A percentile compares a stretch with the other conserved stretches of the same genome.
phyloP scores from a whole-genome alignment of 2,797 vertebrate species.

The Tachyglossus aculeatus region DNA sequence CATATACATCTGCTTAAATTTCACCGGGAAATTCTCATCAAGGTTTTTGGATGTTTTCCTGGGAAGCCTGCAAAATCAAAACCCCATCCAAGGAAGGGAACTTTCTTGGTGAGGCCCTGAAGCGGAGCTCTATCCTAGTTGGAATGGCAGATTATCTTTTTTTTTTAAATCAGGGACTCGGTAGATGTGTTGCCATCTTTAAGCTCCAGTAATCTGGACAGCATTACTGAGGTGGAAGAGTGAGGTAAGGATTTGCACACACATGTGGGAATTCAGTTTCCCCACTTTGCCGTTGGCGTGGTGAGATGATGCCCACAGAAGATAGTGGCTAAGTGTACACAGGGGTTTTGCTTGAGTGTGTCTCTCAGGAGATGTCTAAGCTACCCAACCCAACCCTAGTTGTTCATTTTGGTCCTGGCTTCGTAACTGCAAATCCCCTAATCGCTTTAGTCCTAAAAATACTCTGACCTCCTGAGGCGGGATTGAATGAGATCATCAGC shows the following conservation, averaged over 20 bases:
- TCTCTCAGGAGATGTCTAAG: background rate
- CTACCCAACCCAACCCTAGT: background rate
- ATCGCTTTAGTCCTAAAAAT: constrained; percentile 82
- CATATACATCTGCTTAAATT: background rate
- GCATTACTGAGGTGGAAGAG: background rate
- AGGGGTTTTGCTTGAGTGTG: background rate
- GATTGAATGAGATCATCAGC: constrained; percentile 41
- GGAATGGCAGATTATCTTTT: constrained; percentile 6
- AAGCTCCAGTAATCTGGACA: constrained; percentile 19
- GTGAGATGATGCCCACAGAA: background rate
- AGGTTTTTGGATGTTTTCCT: constrained; percentile 6
- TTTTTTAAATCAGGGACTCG: background rate
- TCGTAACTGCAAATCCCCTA: constrained; percentile 81
- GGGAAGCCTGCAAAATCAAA: background rate
- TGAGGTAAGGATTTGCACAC: background rate
- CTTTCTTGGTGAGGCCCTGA: background rate
- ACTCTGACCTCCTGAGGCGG: constrained; percentile 56
- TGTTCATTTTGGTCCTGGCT: constrained; percentile 56
- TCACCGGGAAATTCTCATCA: background rate
- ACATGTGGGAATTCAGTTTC: background rate
- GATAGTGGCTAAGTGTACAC: background rate
- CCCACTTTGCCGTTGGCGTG: background rate
- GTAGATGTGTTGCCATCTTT: background rate
- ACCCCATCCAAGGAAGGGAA: background rate
- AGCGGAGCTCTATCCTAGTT: constrained; percentile 1